A percentile compares a stretch with the other conserved stretches of the same genome.
Conservation (phyloP, 2,888 invertebrate species). For the Gortyna flavago region DNA sequence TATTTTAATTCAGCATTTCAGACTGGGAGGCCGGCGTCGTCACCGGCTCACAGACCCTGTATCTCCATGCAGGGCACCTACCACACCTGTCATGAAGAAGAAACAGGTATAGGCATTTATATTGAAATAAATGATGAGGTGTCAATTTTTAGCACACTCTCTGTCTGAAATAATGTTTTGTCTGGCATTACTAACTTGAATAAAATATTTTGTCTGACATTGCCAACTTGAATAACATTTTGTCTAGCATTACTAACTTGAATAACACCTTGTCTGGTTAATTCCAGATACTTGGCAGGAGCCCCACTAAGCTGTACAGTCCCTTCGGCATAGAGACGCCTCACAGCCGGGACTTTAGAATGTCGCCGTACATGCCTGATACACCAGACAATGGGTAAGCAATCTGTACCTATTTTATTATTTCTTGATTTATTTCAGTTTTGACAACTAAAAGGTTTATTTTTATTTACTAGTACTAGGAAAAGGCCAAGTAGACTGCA, state of each 20-base stretch:
- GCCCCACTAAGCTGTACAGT: conserved; percentile 93
- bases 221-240: not conserved
- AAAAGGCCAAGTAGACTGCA: not conserved
- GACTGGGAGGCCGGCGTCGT: conserved; percentile 83
- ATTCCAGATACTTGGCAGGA: conserved; percentile 84
- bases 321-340: conserved; percentile 94
- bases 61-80: conserved; percentile 84
- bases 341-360: conserved; percentile 87
- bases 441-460: not conserved
- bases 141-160: not conserved
- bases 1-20: conserved; percentile 80
- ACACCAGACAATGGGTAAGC: conserved; percentile 87
- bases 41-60: conserved; percentile 85
- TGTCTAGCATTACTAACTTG: not conserved
- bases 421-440: not conserved
- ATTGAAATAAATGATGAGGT: not conserved
- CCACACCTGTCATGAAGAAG: conserved; percentile 86
- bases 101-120: conserved; percentile 79
- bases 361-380: conserved; percentile 89
- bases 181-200: not conserved
- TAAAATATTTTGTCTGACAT: not conserved
- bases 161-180: not conserved
- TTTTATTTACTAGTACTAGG: not conserved
- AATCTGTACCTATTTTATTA: not conserved
- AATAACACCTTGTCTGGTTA: not conserved